Percentiles rank a stretch among this genome's conserved stretches.
phyloP scores from a whole-genome alignment of 53 echinoderm and acorn worm species.

The Holothuria leucospilota region DNA sequence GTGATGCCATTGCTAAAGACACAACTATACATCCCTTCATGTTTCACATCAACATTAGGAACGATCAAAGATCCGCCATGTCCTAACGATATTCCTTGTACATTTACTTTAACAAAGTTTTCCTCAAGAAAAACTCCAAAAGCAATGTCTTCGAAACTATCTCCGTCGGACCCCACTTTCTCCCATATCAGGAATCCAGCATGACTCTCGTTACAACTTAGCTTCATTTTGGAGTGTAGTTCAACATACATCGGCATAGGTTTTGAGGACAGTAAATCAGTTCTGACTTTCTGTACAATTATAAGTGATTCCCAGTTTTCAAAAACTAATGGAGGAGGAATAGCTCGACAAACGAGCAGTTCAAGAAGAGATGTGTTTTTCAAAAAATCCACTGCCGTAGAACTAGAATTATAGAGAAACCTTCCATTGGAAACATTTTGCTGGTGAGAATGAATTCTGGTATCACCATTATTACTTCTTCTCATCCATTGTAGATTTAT shows the following conservation, averaged over 20 bases:
- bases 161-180: background rate
- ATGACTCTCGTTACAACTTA: background rate
- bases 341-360: background rate
- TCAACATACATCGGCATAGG: background rate
- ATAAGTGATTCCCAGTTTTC: background rate
- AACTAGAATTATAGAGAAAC: too few relatives aligned
- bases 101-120: too few relatives aligned
- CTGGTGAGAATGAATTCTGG: too few relatives aligned
- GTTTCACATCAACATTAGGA: background rate
- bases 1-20: background rate
- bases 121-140: too few relatives aligned
- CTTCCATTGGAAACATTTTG: too few relatives aligned
- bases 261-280: background rate
- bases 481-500: too few relatives aligned
- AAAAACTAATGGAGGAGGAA: background rate
- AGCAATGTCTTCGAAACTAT: background rate
- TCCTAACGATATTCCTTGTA: background rate
- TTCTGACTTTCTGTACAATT: background rate
- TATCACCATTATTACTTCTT: too few relatives aligned
- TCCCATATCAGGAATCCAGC: background rate
- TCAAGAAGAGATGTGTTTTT: background rate
- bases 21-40: slow-evolving; percentile 13
- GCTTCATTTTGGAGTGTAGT: background rate
- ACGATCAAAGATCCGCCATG: background rate
- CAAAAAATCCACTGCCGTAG: too few relatives aligned